These are phyloP conservation scores for Horisme vitalbata DNA, from an alignment of 2,888 invertebrate genomes.

Conservation along the genomic window DNA sequence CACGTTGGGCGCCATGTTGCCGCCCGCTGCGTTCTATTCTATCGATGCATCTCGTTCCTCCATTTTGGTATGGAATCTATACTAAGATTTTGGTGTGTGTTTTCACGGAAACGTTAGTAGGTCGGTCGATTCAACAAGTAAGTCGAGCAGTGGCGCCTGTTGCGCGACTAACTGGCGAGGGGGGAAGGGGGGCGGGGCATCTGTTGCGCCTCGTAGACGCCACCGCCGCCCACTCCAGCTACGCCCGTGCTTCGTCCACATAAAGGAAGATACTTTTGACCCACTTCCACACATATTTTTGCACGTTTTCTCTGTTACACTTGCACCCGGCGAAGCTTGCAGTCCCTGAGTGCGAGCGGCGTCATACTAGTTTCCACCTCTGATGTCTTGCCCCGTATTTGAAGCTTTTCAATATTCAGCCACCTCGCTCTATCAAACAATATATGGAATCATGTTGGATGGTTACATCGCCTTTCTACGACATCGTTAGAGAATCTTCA, in stretches of 20 bases:
- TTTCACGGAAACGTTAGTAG: slow-evolving; percentile 75
- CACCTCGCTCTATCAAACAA: slow-evolving; percentile 17
- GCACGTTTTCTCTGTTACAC: slow-evolving; percentile 41
- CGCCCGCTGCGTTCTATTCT: slow-evolving; percentile 10
- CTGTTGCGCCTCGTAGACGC: slow-evolving; percentile 80
- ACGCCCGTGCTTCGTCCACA: slow-evolving; percentile 59
- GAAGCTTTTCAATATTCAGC: slow-evolving; percentile 16
- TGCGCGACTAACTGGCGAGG: slow-evolving; percentile 49
- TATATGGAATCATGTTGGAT: slow-evolving; percentile 18
- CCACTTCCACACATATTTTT: slow-evolving; percentile 52
- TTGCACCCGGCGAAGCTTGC: slow-evolving; percentile 32
- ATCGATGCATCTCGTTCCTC: slow-evolving; percentile 34
- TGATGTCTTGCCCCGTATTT: slow-evolving; percentile 17
- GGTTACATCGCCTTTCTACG: slow-evolving; percentile 2
- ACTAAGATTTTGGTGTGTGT: slow-evolving; percentile 55
- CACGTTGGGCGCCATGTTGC: slow-evolving; percentile 19
- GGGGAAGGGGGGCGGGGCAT: slow-evolving; percentile 60
- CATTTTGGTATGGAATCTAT: slow-evolving; percentile 35
- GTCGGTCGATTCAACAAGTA: slow-evolving; percentile 83
- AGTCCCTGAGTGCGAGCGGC: slow-evolving; percentile 31
- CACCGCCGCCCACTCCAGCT: slow-evolving; percentile 63
- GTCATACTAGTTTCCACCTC: slow-evolving; percentile 19
- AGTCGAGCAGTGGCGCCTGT: slow-evolving; percentile 72
- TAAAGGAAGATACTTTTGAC: slow-evolving; percentile 66
- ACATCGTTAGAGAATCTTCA: neutral